These are phyloP conservation scores for Plecturocebus donacophilus DNA, from an alignment of 2,113 vertebrate genomes.

Conservation along the genomic window DNA sequence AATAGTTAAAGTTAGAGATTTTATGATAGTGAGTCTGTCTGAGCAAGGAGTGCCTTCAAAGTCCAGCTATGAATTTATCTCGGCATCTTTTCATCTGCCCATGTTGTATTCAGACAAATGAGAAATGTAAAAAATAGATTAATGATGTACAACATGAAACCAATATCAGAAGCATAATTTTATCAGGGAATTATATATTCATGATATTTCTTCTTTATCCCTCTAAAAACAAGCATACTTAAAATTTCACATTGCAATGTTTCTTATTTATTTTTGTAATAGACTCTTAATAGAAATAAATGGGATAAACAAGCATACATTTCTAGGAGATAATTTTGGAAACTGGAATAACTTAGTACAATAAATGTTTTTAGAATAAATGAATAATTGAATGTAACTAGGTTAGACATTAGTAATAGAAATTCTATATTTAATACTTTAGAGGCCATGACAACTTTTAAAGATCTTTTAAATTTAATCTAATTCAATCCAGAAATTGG, in stretches of 20 bases:
- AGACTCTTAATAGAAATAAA: not conserved
- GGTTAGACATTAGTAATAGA: not conserved
- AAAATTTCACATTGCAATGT: not conserved
- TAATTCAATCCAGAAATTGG: not conserved
- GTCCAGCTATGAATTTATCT: not conserved
- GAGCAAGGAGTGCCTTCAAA: not conserved
- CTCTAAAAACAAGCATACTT: not conserved
- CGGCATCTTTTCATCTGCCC: not conserved
- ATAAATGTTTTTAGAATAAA: slow-evolving; percentile 17
- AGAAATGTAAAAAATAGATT: not conserved
- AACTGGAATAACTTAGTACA: not conserved
- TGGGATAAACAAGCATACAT: not conserved
- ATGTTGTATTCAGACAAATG: not conserved
- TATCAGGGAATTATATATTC: not conserved
- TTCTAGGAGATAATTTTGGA: not conserved
- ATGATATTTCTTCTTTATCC: not conserved
- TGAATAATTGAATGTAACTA: not conserved
- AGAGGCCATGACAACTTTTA: not conserved
- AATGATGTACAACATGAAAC: not conserved
- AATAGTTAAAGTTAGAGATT: not conserved
- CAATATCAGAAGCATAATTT: not conserved
- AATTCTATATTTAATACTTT: not conserved
- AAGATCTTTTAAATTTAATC: not conserved
- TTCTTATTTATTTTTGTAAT: slow-evolving; percentile 7
- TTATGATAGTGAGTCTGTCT: not conserved